Evolutionary conservation across 1,140 invertebrate genomes (phyloP), one percentile per base, ranked within the genome.

Genomic region (Calephelis virginiensis): DNA sequence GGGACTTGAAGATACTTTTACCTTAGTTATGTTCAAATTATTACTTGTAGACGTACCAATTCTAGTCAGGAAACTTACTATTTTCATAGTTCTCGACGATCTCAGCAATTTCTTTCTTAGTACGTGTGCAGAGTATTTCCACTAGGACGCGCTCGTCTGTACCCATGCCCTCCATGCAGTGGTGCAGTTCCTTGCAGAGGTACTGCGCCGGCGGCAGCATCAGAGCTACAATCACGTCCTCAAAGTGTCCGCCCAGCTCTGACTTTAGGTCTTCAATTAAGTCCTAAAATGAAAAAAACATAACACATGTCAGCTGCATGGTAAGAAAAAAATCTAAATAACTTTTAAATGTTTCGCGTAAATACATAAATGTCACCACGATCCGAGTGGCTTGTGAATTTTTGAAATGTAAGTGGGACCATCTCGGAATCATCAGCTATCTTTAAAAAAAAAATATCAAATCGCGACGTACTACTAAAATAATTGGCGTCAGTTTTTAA

Each of bases 191-290:
- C 76, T 94, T 92, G 75, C 95, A 95, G 49, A 96, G 91, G 83
- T 95, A 96, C 63, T 95, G 93, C 63, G 92, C 92, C 0, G 95
- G 94, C 0, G 94, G 93, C 74, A 92, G 89, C 94, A 96, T 94
- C 50, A 97, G 82, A 0, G 94, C 96, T 11, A 96, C 83, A 64
- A 97, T 95, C 10, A 96, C 93, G 79, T 96, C 94, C 81, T 96
- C 95, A 81, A 96, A 96, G 79, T 95, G 94, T 45, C 96, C 96
- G 61, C 94, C 93, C 49, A 97, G 81, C 81, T 97, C 96, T 40
- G 93, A 93, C 78, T 96, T 95, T 13, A 97, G 80, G 74, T 97
- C 95, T 53, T 94, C 93, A 28, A 95, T 93, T 64, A 97, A 79
- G 83, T 96, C 94, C 92, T 96, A 76, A 9, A 69, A 64, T 48